phyloP scores from a whole-genome alignment of 2,888 invertebrate species.

The Cheilosia impressa region DNA sequence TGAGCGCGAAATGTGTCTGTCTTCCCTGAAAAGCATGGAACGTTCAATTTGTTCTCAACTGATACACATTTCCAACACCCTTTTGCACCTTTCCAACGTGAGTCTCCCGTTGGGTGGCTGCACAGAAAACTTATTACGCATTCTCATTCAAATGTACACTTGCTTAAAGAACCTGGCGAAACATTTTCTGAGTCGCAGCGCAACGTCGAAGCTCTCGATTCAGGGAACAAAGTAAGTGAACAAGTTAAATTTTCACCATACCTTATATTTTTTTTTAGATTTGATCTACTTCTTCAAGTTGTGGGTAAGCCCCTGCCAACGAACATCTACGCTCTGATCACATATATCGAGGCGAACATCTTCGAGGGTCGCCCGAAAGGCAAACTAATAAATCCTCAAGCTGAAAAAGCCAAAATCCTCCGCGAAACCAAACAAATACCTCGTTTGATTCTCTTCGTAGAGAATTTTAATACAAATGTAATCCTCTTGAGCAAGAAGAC shows the following conservation, averaged over 20 bases:
- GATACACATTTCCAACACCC: conserved; percentile 85
- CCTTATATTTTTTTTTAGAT: conserved; percentile 79
- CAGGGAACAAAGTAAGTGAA: conserved; percentile 78
- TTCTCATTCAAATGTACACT: conserved; percentile 85
- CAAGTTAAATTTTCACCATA: too few species aligned
- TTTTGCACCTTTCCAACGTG: conserved; percentile 84
- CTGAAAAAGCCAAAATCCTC: conserved; percentile 85
- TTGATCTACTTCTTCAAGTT: conserved; percentile 84
- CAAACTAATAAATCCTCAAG: conserved; percentile 82
- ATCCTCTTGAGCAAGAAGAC: conserved; percentile 86
- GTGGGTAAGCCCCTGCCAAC: conserved; percentile 85
- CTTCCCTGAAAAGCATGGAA: conserved; percentile 85
- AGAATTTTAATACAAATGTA: conserved; percentile 86
- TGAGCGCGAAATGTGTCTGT: conserved; percentile 83
- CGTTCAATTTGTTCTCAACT: conserved; percentile 86
- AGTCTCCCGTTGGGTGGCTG: conserved; percentile 85
- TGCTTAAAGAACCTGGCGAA: conserved; percentile 85
- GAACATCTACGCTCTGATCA: conserved; percentile 85
- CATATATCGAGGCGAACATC: conserved; percentile 85
- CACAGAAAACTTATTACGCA: conserved; percentile 85
- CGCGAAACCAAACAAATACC: conserved; percentile 87
- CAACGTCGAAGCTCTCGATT: conserved; percentile 78
- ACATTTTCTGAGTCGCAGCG: conserved; percentile 85
- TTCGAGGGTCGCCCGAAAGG: conserved; percentile 78
- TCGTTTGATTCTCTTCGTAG: conserved; percentile 86